Conservation (phyloP, 2,888 invertebrate genomes). For the Tachina grossa region DNA sequence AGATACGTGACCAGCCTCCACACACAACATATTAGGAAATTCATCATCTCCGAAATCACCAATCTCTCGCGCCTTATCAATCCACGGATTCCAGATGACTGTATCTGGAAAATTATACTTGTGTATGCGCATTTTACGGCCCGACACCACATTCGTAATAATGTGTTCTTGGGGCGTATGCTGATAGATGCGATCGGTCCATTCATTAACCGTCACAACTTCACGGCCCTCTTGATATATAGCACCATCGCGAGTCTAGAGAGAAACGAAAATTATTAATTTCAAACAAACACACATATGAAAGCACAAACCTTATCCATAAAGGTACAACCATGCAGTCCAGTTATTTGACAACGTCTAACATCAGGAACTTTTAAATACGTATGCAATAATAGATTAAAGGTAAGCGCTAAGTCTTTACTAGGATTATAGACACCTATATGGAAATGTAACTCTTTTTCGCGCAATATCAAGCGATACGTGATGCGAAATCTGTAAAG, state of each 20-base stretch:
- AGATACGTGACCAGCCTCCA: constrained; percentile 96
- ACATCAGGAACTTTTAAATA: constrained; percentile 98
- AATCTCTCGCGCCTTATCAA: constrained; percentile 95
- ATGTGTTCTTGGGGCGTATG: constrained; percentile 96
- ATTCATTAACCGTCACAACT: constrained; percentile 94
- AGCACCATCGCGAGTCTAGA: constrained; percentile 91
- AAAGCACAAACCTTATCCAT: constrained; percentile 89
- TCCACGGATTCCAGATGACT: constrained; percentile 99
- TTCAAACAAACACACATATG: not conserved
- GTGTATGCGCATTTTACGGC: constrained; percentile 95
- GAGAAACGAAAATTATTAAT: not conserved
- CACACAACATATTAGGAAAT: constrained; percentile 97
- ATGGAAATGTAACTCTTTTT: constrained; percentile 96
- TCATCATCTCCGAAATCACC: constrained; percentile 98
- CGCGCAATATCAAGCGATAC: constrained; percentile 94
- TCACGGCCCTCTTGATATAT: constrained; percentile 95
- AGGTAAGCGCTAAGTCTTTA: constrained; percentile 94
- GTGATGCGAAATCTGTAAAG: constrained; percentile 91
- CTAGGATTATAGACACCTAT: constrained; percentile 97
- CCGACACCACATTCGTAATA: constrained; percentile 95
- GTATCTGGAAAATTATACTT: constrained; percentile 98
- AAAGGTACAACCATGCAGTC: constrained; percentile 94
- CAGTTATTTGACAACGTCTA: constrained; percentile 94
- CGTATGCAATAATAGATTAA: constrained; percentile 96
- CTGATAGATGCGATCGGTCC: constrained; percentile 97